Percentiles rank a stretch among this genome's conserved stretches.
phyloP scores from a whole-genome alignment of 2,888 invertebrate species.

The Seira ritae region DNA sequence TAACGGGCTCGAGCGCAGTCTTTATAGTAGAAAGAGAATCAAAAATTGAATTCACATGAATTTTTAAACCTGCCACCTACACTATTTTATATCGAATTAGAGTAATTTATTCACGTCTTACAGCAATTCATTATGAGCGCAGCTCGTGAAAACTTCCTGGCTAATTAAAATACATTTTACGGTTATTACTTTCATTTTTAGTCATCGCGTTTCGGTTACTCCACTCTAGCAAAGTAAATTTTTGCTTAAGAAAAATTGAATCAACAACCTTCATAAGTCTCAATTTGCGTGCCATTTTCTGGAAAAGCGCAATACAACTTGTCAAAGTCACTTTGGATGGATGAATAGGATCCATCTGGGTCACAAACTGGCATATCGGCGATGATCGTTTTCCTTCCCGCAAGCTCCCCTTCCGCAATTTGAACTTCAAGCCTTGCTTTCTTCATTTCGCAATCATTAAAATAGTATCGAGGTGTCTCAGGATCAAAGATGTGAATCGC shows the following conservation, averaged over 20 bases:
- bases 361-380: conserved; percentile 69
- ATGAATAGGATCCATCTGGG: conserved; percentile 71
- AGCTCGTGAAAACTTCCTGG: conserved; percentile 76
- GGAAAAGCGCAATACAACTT: conserved; percentile 79
- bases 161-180: too few species aligned
- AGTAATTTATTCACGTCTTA: conserved; percentile 64
- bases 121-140: conserved; percentile 75
- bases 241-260: too few species aligned
- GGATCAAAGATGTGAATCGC: conserved; percentile 52
- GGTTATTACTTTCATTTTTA: too few species aligned
- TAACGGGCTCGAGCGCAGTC: conserved; percentile 79
- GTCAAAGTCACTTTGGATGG: conserved; percentile 63
- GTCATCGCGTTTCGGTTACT: too few species aligned
- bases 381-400: conserved; percentile 49
- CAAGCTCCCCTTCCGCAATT: conserved; percentile 53
- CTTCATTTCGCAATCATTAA: conserved; percentile 64
- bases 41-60: not conserved
- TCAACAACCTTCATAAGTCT: conserved; percentile 77
- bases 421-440: conserved; percentile 58
- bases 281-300: conserved; percentile 78
- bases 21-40: not conserved
- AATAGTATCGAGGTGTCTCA: conserved; percentile 51
- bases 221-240: too few species aligned
- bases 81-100: too few species aligned
- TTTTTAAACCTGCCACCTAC: not conserved